Evolutionary conservation across 2,797 vertebrate genomes (phyloP).

Genomic region (Macrochelys suwanniensis): DNA sequence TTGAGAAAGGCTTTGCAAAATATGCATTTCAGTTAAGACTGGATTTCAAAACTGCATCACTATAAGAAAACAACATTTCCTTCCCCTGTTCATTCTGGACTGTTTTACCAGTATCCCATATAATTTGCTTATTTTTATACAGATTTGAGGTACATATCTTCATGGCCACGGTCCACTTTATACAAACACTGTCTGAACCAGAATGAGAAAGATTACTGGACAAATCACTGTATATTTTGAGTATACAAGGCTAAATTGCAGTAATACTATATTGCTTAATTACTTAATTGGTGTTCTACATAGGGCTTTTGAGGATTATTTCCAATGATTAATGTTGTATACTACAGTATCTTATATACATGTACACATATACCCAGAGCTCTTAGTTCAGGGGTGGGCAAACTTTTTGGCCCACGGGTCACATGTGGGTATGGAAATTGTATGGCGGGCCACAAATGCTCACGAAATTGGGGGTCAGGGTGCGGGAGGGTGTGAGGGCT

Average conservation of each 20-base stretch:
- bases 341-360: not conserved
- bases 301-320: not conserved
- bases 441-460: too few species aligned
- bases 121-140: rapidly evolving
- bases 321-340: not conserved
- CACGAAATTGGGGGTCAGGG: too few species aligned
- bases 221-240: not conserved
- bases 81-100: not conserved
- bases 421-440: too few species aligned
- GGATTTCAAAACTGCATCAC: not conserved
- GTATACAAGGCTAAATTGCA: not conserved
- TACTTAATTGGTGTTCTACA: not conserved
- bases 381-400: not conserved
- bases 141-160: not conserved
- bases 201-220: not conserved
- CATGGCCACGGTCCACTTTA: not conserved
- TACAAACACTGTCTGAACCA: not conserved
- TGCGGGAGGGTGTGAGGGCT: too few species aligned
- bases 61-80: not conserved
- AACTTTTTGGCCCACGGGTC: too few species aligned
- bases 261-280: not conserved
- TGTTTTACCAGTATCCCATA: not conserved
- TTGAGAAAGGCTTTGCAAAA: not conserved
- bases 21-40: not conserved
- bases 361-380: not conserved